Conservation (phyloP, 2,888 invertebrate genomes). For the Sesamia inferens region DNA sequence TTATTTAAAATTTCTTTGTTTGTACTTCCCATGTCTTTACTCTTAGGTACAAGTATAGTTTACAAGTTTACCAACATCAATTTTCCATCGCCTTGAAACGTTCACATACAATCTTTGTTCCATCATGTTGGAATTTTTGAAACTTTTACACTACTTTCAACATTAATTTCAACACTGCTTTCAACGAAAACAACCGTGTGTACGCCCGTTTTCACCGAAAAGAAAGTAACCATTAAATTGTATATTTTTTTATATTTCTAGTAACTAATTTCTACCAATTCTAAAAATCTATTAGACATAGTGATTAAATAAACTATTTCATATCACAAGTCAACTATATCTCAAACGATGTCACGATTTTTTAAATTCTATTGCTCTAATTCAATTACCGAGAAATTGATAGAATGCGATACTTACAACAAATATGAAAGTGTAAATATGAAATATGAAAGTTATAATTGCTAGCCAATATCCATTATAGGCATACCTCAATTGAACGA, state of each 20-base stretch:
- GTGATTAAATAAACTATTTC: constrained; percentile 14
- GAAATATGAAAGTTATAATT: too few species aligned
- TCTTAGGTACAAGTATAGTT: background rate
- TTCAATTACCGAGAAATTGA: background rate
- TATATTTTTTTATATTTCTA: background rate
- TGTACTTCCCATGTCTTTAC: constrained; percentile 15
- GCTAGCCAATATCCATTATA: background rate
- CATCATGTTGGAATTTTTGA: background rate
- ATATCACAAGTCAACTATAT: background rate
- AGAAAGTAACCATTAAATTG: background rate
- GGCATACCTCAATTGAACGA: background rate
- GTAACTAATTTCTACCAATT: background rate
- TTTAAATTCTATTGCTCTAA: background rate
- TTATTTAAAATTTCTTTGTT: constrained; percentile 37
- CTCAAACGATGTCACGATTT: constrained; percentile 2
- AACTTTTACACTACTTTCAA: background rate
- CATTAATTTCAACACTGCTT: background rate
- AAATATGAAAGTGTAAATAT: constrained; percentile 13
- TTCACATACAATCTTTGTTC: constrained; percentile 4
- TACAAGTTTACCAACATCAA: constrained; percentile 17
- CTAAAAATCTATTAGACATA: background rate
- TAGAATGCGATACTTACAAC: background rate
- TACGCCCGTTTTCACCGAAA: background rate
- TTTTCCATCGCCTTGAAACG: constrained; percentile 1
- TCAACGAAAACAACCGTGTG: background rate